A percentile compares a stretch with the other conserved stretches of the same genome.
phyloP scores from a whole-genome alignment of 92 coral and sea anemone species.

The Epizoanthus ramosus region DNA sequence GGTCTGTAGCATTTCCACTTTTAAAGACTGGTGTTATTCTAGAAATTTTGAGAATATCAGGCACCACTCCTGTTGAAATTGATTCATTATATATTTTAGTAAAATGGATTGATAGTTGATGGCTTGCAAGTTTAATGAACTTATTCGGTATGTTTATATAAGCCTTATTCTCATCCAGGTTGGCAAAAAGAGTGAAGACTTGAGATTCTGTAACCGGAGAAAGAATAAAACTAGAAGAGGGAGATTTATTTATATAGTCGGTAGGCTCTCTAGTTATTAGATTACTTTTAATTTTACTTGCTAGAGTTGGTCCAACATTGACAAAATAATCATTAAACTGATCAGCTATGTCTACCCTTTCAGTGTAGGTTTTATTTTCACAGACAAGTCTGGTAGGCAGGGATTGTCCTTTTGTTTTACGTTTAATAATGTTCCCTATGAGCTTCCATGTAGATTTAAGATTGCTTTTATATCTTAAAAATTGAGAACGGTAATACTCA shows the following conservation, averaged over 20 bases:
- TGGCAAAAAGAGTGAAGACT: constrained; percentile 44
- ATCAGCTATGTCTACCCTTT: constrained; percentile 54
- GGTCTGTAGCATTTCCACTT: constrained; percentile 51
- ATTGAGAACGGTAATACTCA: constrained; percentile 46
- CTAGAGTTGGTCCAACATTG: constrained; percentile 61
- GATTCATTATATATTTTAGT: constrained; percentile 62
- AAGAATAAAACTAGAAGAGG: constrained; percentile 50
- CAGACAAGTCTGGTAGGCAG: constrained; percentile 45
- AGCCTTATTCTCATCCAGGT: constrained; percentile 43
- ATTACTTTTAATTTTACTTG: constrained; percentile 35
- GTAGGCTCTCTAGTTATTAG: constrained; percentile 36
- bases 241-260: constrained; percentile 46
- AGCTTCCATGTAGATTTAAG: constrained; percentile 66
- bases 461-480: constrained; percentile 50
- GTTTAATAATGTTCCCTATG: constrained; percentile 56
- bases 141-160: constrained; percentile 15
- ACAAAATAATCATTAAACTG: constrained; percentile 59
- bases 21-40: constrained; percentile 54
- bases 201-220: constrained; percentile 50
- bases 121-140: constrained; percentile 9
- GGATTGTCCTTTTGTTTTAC: constrained; percentile 60
- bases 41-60: constrained; percentile 62
- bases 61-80: constrained; percentile 60
- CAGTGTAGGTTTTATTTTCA: constrained; percentile 45
- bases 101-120: constrained; percentile 42